Evolutionary conservation across 2,797 vertebrate genomes (phyloP), one percentile per base, ranked within the genome.

Genomic region (Naso thynnoides): DNA sequence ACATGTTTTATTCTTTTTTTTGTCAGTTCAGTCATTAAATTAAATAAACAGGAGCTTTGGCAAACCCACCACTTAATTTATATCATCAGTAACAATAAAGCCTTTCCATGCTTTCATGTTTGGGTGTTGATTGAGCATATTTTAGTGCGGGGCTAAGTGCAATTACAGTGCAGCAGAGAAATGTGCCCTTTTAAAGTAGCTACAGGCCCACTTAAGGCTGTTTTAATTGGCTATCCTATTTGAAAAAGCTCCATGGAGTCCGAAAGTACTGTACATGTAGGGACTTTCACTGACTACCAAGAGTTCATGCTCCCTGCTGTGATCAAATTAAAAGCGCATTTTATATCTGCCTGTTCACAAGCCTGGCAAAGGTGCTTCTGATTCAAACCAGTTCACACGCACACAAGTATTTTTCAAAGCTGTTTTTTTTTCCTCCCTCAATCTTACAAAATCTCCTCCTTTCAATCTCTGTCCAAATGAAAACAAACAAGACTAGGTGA

Each of bases 1-100:
- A 2, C 47, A 38, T 15, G 13, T 56, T 53, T 47, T 36, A 36
- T 36, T 36, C 33, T 36, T n/a, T n/a, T n/a, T n/a, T 38, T 56
- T 65, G 45, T 68, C 19, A 56, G 33, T 33, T 21, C 63, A 29
- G 41, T 61, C 41, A 77, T 69, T 70, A 69, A 48, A 77, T 69
- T 70, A 69, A 48, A 3, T 59, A 13, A 39, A 49, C 47, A 55
- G 23, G 24, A 55, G 33, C 33, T 36, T 9, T 27, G 6, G 33
- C 10, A 48, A 16, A 15, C 19, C 15, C 2, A 6, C 5, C 8
- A 16, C 19, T 50, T 57, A 15, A 13, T 16, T 19, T 27, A 42
- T 23, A 39, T 33, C 11, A 18, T 21, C 27, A 15, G 23, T 15
- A 44, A 61, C 36, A 38, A 18, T 10, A 15, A 2, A 15, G 24